Percentiles rank a stretch among this genome's conserved stretches.
phyloP scores from a whole-genome alignment of 2,888 invertebrate genomes.

The Argynnis bischoffii region DNA sequence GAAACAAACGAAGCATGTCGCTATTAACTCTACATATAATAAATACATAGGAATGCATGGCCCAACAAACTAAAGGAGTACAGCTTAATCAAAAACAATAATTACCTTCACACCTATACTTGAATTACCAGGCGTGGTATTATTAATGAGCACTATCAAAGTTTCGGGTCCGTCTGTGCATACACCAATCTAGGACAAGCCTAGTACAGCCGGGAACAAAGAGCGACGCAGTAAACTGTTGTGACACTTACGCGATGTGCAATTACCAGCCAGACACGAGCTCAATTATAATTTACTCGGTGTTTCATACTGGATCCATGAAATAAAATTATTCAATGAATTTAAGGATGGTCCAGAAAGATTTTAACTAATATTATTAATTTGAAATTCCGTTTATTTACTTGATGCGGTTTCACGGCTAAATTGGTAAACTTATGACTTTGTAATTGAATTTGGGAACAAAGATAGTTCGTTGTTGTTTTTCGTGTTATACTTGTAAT shows the following conservation, averaged over 20 bases:
- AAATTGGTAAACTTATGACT: too few relatives aligned
- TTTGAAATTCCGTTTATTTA: too few relatives aligned
- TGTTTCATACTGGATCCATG: not conserved
- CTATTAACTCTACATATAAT: too few relatives aligned
- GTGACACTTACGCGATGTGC: conserved; percentile 40
- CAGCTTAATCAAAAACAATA: not conserved
- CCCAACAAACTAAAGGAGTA: not conserved
- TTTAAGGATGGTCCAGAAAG: not conserved
- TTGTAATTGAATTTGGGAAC: too few relatives aligned
- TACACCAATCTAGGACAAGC: conserved; percentile 27
- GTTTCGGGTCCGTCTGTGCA: conserved; percentile 15
- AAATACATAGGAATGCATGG: too few relatives aligned
- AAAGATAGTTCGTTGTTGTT: too few relatives aligned
- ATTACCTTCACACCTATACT: not conserved
- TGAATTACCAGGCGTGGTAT: not conserved
- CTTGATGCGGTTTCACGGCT: too few relatives aligned
- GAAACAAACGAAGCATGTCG: too few relatives aligned
- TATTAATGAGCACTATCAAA: conserved; percentile 11
- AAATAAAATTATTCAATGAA: not conserved
- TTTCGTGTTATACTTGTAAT: too few relatives aligned
- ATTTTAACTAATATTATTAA: too few relatives aligned
- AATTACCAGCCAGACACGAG: conserved; percentile 37
- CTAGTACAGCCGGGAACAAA: conserved; percentile 23
- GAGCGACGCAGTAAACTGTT: conserved; percentile 40
- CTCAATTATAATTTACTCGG: conserved; percentile 15